A percentile compares a stretch with the other conserved stretches of the same genome.
Conservation (phyloP, 2,113 vertebrate genomes). For the Mirza zaza region DNA sequence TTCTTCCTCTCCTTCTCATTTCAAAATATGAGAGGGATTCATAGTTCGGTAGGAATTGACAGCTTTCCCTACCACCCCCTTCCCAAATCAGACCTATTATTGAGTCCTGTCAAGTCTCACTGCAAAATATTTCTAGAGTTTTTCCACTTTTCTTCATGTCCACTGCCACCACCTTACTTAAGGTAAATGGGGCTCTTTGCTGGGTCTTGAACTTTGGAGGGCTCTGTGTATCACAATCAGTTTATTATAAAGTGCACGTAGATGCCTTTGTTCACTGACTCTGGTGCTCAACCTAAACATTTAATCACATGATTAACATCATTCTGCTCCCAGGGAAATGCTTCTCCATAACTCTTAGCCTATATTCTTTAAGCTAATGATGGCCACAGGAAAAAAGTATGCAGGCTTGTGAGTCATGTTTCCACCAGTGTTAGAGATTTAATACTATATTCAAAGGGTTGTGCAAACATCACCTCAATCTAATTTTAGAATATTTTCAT, state of each 20-base stretch:
- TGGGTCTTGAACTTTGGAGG: background rate
- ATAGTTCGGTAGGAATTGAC: background rate
- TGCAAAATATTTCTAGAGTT: background rate
- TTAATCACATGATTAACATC: background rate
- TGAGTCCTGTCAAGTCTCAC: background rate
- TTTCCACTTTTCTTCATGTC: background rate
- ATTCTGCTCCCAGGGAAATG: background rate
- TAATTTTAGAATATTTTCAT: background rate
- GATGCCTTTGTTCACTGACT: background rate
- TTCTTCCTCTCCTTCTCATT: background rate
- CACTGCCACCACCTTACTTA: background rate
- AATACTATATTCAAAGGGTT: background rate
- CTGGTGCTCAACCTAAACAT: background rate
- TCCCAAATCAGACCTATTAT: background rate
- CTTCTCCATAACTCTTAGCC: background rate
- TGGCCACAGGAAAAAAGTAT: background rate
- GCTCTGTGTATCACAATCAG: background rate
- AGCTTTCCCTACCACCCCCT: background rate
- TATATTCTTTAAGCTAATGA: background rate
- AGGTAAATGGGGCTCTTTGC: background rate
- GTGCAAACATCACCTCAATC: background rate
- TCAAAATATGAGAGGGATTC: background rate
- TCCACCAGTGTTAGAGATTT: background rate
- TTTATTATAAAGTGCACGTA: background rate
- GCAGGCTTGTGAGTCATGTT: background rate